Base-by-base conservation (phyloP, 2,797 vertebrate genomes). In the Pseudochaenichthys georgianus region DNA sequence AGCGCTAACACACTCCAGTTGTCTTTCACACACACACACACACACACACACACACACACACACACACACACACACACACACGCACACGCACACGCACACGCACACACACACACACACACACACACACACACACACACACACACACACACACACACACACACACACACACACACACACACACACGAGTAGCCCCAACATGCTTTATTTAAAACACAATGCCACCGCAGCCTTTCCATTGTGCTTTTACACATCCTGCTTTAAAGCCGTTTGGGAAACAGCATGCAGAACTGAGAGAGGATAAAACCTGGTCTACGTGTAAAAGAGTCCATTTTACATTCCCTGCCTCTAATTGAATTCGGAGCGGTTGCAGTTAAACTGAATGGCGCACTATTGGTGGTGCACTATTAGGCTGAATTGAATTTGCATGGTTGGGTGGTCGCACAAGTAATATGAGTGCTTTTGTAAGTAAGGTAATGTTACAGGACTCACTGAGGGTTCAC, bases 351-450 rank as follows among this genome's bases (percentile, higher is more conserved):
- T 89, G 77, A 90, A 88, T 71, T 71, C 17, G 72, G 79, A 85
- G 82, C 82, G 23, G 79, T 72, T 41, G 82, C 87, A 80, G 86
- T 91, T 93, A 88, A 86, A 84, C 70, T 78, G 85, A 85, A 83
- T 82, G 81, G 84, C 77, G 83, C 87, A 61, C 86, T 84, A 86
- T 76, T 85, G 80, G 75, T 75, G 84, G 83, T 64, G 78, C 78
- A 77, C 86, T 86, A 89, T 93, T 89, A 88, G 87, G 64, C 73
- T 72, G 84, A 85, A 93, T 90, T 90, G 78, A 80, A 91, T 91
- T 86, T 87, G 51, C 86, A 87, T n/a, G 85, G 64, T 81, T 31
- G 71, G 77, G 58, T 82, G 81, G 86, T 64, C 47, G 46, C 79
- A 79, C 83, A 54, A 71, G 75, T 85, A 78, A 88, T 86, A 85